A percentile compares a stretch with the other conserved stretches of the same genome.
These are phyloP conservation scores for Phocoena sinus DNA, from an alignment of 2,113 vertebrate genomes.

Conservation along the genomic window DNA sequence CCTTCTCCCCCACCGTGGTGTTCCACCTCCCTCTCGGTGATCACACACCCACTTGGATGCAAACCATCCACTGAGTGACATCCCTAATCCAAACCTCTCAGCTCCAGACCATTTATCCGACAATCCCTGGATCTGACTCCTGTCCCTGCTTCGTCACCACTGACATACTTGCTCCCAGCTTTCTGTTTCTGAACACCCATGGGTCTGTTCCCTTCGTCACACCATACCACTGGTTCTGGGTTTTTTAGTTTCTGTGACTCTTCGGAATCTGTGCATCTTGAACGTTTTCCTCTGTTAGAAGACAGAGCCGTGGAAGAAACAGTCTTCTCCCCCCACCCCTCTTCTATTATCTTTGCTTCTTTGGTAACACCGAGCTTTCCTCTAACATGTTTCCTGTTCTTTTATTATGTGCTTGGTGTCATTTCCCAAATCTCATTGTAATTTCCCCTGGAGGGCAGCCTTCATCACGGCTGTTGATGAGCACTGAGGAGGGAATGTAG, in stretches of 20 bases:
- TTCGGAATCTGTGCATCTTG: background rate
- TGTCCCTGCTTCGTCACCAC: background rate
- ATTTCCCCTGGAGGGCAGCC: conserved; percentile 63
- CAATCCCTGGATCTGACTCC: background rate
- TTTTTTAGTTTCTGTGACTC: background rate
- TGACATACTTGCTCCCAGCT: background rate
- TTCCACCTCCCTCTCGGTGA: background rate
- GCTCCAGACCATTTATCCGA: background rate
- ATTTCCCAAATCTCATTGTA: conserved; percentile 68
- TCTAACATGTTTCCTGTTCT: conserved; percentile 49
- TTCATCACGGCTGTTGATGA: conserved; percentile 54
- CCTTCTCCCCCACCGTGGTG: background rate
- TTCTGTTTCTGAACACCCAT: background rate
- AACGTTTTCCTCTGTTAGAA: background rate
- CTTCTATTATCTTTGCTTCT: conserved; percentile 40
- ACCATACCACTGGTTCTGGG: fast-evolving
- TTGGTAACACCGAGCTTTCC: conserved; percentile 36
- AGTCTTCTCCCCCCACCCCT: background rate
- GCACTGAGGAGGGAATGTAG: conserved; percentile 14
- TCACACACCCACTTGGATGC: background rate
- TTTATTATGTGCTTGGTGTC: conserved; percentile 61
- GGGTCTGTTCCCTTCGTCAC: background rate
- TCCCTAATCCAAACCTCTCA: background rate
- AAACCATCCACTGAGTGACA: background rate
- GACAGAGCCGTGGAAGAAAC: background rate